Base-by-base conservation (phyloP, 2,113 vertebrate genomes). In the Limnothrissa miodon region DNA sequence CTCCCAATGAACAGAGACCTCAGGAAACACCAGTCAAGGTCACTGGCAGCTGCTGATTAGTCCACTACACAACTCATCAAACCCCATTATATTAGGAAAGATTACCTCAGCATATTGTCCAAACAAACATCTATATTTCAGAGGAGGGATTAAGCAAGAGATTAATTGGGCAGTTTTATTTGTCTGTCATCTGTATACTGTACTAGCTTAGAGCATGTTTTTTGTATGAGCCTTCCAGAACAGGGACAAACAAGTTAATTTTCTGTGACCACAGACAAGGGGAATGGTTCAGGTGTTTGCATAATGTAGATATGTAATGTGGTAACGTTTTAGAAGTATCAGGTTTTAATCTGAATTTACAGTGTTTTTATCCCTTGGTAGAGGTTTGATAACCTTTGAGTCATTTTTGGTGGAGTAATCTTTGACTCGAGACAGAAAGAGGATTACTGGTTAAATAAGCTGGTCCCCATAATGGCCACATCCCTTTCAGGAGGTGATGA, bases 1-100 rank as follows among this genome's bases (percentile, higher is more conserved):
- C 33, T 78, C n/a, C 45, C 45, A 51, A 56, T 42, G 33, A 39
- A 83, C n/a, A 29, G 7, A 81, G 70, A 23, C 46, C 33, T 81
- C 62, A 78, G 46, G 62, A 85, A 45, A 62, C 84, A 82, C 10
- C 46, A 53, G n/a, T 82, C 82, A 87, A 85, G 80, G 82, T 39
- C 59, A 80, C 78, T 81, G 74, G 21, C 45, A 45, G 39, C 56
- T 15, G 83, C 48, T 70, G 78, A 87, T 79, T 74, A 46, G 9
- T n/a, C 39, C 78, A 42, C 42, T 6, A 42, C 53, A 45, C 46
- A 62, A 79, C 42, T 80, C 80, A 70, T 82, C 21, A 82, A 78
- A 29, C 8, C 1, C 51, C 33, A n/a, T 59, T 39, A 78, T 29
- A n/a, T 9, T 62, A 2, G 21, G n/a, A 29, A n/a, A 29, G 25